These are phyloP conservation scores for Pogona vitticeps DNA, from an alignment of 2,113 vertebrate species.

Conservation along the genomic window DNA sequence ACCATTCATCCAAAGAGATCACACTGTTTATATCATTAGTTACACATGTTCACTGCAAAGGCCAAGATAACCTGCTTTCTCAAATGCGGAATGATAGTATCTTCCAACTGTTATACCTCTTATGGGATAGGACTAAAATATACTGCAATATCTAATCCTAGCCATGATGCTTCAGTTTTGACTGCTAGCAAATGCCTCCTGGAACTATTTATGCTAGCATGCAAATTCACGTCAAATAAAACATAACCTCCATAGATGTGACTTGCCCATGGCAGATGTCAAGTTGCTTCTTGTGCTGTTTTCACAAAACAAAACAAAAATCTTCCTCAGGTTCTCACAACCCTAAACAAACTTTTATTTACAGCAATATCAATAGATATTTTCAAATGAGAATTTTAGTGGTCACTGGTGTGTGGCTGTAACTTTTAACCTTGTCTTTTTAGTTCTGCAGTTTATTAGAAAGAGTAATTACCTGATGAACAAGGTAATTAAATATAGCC, in stretches of 20 bases:
- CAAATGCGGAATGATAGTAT: not conserved
- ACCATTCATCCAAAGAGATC: not conserved
- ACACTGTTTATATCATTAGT: not conserved
- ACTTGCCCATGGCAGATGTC: not conserved
- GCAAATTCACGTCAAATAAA: not conserved
- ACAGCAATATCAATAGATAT: not conserved
- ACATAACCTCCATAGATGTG: not conserved
- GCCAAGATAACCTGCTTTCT: not conserved
- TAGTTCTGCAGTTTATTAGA: not conserved
- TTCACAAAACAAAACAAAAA: not conserved
- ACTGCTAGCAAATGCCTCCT: not conserved
- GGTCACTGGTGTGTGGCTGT: not conserved
- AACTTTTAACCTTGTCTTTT: conserved; percentile 21
- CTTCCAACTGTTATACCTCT: not conserved
- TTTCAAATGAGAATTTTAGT: not conserved
- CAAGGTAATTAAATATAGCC: conserved; percentile 9
- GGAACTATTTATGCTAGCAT: not conserved
- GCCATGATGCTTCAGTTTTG: not conserved
- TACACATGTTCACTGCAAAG: not conserved
- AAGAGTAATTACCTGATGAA: conserved; percentile 1
- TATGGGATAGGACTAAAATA: not conserved
- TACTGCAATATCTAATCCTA: not conserved
- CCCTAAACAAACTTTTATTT: too few relatives aligned
- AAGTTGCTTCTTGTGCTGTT: not conserved
- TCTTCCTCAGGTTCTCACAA: not conserved